Base-by-base conservation (phyloP, 2,888 invertebrate genomes). In the Chrysina gloriosa region DNA sequence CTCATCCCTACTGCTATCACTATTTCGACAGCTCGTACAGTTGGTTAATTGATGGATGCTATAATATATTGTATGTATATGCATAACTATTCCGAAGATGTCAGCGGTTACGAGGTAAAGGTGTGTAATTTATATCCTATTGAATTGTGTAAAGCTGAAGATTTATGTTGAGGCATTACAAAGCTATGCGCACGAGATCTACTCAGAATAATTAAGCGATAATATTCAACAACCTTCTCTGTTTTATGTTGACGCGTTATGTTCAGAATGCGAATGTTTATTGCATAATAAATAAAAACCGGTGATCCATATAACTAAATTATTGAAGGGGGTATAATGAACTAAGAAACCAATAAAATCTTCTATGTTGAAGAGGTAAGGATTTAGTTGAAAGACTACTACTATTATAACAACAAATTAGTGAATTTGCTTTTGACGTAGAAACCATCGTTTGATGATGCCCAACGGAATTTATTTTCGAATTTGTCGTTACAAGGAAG, bases 141-240 rank as follows among this genome's bases (percentile, higher is more conserved):
- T 31, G 31, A 52, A 52, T 31, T 31, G 52, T 31, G 52, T 52
- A 52, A 52, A 52, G 52, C 31, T 19, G 16, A 31, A 48, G 58
- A 69, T 70, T 72, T 72, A 72, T 72, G 70, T 69, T 70, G 65
- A 68, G 70, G 25, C 70, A 52, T 70, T 70, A 69, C 66, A 65
- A 63, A 68, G 66, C 69, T 63, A 68, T 65, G 66, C 68, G 69
- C 67, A 50, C 52, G 64, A 68, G 48, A 72, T 68, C 61, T 67
- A 69, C 67, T 65, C 52, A 66, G 58, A 68, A 70, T 69, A 72
- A 72, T 72, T 72, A 72, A 72, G 70, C 64, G 48, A 69, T 70
- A 70, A 69, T 69, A 56, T 48, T 70, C 63, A 71, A 52, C 31
- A 31, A 31, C 52, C 31, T 19, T 52, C 19, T 58, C 58, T 58